phyloP scores from a whole-genome alignment of 2,113 vertebrate species.

The Anseranas semipalmata region DNA sequence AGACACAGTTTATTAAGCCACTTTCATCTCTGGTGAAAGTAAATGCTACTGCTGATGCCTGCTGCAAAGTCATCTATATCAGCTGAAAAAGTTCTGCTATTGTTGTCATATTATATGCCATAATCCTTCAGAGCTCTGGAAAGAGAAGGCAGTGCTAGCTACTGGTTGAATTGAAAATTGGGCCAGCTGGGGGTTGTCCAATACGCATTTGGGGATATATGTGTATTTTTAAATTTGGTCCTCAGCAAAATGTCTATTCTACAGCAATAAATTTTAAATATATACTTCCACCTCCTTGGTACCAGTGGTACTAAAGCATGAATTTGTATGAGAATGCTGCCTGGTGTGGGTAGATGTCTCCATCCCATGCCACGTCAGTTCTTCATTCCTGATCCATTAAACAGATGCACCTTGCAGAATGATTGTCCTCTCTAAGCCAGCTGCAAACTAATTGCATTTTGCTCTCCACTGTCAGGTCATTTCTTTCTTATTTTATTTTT shows the following conservation, averaged over 20 bases:
- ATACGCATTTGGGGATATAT: not conserved
- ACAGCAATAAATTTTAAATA: not conserved
- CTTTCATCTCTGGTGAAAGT: slow-evolving; percentile 5
- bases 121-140: not conserved
- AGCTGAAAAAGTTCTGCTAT: slow-evolving; percentile 12
- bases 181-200: not conserved
- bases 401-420: not conserved
- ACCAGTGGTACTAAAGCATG: not conserved
- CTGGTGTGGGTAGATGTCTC: not conserved
- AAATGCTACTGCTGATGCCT: slow-evolving; percentile 21
- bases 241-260: not conserved
- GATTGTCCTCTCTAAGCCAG: not conserved
- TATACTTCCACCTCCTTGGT: not conserved
- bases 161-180: not conserved
- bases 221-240: not conserved
- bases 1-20: slow-evolving; percentile 34
- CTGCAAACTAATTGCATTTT: not conserved
- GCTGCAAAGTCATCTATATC: slow-evolving; percentile 27
- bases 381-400: not conserved
- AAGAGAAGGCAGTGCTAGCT: slow-evolving; percentile 20
- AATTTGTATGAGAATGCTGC: not conserved
- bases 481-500: not conserved
- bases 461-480: not conserved
- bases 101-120: not conserved
- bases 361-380: not conserved